These are phyloP conservation scores for Passer domesticus DNA, from an alignment of 2,113 vertebrate genomes.

Conservation along the genomic window DNA sequence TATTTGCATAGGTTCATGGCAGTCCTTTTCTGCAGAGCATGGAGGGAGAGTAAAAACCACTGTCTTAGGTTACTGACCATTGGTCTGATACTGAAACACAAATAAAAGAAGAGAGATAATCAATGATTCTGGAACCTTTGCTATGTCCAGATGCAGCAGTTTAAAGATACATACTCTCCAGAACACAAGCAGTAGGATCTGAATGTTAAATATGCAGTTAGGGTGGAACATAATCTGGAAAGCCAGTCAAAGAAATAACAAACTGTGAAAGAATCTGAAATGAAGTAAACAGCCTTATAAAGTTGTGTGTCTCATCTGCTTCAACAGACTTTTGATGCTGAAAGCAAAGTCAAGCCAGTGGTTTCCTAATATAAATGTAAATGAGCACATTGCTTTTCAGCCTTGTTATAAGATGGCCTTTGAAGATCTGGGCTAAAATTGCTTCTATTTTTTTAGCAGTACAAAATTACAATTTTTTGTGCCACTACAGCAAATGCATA, in stretches of 20 bases:
- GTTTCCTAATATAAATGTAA: constrained; percentile 18
- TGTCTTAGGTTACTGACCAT: not conserved
- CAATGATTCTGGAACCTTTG: not conserved
- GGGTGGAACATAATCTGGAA: constrained; percentile 15
- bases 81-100: not conserved
- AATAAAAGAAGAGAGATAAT: not conserved
- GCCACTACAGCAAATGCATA: not conserved
- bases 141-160: not conserved
- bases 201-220: constrained; percentile 52
- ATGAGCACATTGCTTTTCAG: not conserved
- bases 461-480: not conserved
- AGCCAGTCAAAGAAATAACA: constrained; percentile 44
- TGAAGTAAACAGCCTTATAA: constrained; percentile 33
- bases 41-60: not conserved
- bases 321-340: not conserved
- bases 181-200: not conserved
- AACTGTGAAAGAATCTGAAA: constrained; percentile 44
- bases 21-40: not conserved
- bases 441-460: not conserved
- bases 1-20: not conserved
- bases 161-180: not conserved
- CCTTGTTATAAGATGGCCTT: not conserved
- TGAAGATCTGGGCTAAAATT: not conserved
- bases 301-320: not conserved
- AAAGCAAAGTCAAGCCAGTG: not conserved